phyloP scores from a whole-genome alignment of 2,797 vertebrate species.

The Anguilla obscura region DNA sequence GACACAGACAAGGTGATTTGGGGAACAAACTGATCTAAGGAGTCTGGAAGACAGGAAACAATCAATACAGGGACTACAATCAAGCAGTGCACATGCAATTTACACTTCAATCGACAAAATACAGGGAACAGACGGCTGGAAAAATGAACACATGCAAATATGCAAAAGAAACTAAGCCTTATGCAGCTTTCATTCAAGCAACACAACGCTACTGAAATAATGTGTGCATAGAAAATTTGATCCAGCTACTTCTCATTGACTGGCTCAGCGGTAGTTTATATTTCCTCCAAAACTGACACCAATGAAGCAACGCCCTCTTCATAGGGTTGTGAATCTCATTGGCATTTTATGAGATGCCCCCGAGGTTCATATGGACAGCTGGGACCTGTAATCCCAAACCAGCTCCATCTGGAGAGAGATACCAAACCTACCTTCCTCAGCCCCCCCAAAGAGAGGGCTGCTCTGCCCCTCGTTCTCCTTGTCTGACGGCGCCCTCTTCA shows the following conservation, averaged over 20 bases:
- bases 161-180: not conserved
- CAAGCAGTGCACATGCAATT: not conserved
- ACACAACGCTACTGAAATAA: not conserved
- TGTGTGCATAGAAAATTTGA: not conserved
- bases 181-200: not conserved
- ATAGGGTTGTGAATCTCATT: not conserved
- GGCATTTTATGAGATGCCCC: not conserved
- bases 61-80: not conserved
- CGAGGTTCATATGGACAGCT: not conserved
- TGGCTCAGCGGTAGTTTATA: not conserved
- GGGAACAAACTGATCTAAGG: not conserved
- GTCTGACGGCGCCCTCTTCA: constrained; percentile 79
- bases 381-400: not conserved
- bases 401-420: not conserved
- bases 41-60: constrained; percentile 12
- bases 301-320: not conserved
- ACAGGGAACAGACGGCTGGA: not conserved
- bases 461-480: constrained; percentile 75
- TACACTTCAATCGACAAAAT: not conserved
- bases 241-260: not conserved
- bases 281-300: not conserved
- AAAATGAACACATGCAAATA: not conserved
- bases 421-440: constrained; percentile 73
- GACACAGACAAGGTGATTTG: constrained; percentile 8
- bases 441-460: constrained; percentile 62